These are phyloP conservation scores for Euura saliciscinereae DNA, from an alignment of 1,140 invertebrate species.

Conservation along the genomic window DNA sequence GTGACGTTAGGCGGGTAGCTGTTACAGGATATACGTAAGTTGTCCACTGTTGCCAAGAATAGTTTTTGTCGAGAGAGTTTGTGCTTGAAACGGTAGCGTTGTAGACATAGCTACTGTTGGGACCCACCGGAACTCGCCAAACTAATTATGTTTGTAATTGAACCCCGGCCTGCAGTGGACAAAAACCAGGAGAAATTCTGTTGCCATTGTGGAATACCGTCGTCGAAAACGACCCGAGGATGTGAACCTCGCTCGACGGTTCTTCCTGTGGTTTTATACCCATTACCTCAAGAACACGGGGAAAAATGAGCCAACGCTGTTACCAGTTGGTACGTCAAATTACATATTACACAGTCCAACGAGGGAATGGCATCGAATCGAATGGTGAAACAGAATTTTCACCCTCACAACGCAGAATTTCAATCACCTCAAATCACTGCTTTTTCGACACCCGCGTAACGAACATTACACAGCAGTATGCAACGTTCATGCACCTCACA, in stretches of 20 bases:
- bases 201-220: background rate
- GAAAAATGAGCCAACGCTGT: background rate
- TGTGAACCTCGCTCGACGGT: background rate
- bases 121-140: background rate
- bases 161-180: background rate
- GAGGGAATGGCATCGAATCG: background rate
- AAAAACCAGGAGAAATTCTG: conserved; percentile 1
- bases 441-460: no score
- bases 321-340: background rate
- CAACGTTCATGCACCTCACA: no score
- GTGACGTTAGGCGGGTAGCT: no score
- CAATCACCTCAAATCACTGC: background rate
- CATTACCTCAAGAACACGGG: background rate
- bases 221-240: background rate
- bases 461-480: no score
- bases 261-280: conserved; percentile 2
- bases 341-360: background rate
- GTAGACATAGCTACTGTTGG: background rate
- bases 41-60: background rate
- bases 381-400: background rate
- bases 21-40: background rate
- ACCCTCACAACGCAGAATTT: background rate
- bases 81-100: background rate
- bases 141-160: conserved; percentile 6
- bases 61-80: background rate